phyloP scores from a whole-genome alignment of 2,797 vertebrate genomes.

The Myotis vivesi region DNA sequence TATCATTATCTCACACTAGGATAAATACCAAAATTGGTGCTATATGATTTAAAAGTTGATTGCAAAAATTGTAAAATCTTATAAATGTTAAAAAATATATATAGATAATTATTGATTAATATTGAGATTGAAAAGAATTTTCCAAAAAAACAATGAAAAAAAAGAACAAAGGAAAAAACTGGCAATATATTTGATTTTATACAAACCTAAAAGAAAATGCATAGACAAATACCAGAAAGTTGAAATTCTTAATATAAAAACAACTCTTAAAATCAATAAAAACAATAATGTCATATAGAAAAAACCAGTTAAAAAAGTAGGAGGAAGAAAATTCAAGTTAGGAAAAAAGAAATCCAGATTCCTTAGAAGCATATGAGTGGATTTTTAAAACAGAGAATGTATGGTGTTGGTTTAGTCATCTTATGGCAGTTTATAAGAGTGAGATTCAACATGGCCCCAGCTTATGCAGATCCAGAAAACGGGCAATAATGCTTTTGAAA shows the following conservation, averaged over 20 bases:
- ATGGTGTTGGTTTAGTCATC: not conserved
- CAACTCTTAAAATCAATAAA: not conserved
- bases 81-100: not conserved
- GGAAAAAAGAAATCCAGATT: not conserved
- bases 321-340: not conserved
- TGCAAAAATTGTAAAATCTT: not conserved
- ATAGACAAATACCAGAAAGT: not conserved
- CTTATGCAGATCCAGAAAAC: not conserved
- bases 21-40: not conserved
- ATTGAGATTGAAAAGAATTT: not conserved
- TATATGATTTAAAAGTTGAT: not conserved
- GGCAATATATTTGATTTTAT: not conserved
- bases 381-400: not conserved
- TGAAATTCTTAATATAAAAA: conserved; percentile 32
- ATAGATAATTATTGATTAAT: not conserved
- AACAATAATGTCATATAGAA: not conserved
- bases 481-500: not conserved
- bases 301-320: not conserved
- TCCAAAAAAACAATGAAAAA: not conserved
- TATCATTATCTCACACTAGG: not conserved
- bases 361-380: not conserved
- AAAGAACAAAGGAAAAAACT: not conserved
- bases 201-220: not conserved
- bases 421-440: not conserved
- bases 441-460: not conserved